Percentiles rank a stretch among this genome's conserved stretches.
Evolutionary conservation across 2,113 vertebrate species (phyloP).

Genomic region (Lamprologus callipterus): DNA sequence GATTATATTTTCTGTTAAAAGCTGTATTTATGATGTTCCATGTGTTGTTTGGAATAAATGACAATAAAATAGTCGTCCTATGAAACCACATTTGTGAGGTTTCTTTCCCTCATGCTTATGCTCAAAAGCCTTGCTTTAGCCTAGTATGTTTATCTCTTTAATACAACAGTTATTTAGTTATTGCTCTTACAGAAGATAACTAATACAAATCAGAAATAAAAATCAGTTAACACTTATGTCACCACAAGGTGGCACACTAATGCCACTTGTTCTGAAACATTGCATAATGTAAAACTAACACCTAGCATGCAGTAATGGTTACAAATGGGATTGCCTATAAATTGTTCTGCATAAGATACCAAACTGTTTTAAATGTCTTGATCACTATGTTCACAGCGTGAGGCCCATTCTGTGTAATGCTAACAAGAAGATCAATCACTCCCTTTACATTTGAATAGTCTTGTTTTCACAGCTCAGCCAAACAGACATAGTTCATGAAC

Average conservation of each 20-base stretch:
- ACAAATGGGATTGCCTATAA: not conserved
- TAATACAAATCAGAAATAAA: not conserved
- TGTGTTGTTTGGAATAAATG: slow-evolving; percentile 14
- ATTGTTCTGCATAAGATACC: not conserved
- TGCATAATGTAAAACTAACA: not conserved
- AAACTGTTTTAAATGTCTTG: not conserved
- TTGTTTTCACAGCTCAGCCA: not conserved
- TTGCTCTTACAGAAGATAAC: not conserved
- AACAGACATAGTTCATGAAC: not conserved
- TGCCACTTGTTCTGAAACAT: not conserved
- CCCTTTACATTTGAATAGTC: slow-evolving; percentile 33
- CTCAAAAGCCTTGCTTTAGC: not conserved
- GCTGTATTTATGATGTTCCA: slow-evolving; percentile 60
- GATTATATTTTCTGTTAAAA: slow-evolving; percentile 53
- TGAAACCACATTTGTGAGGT: not conserved
- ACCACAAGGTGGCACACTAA: slow-evolving; percentile 8
- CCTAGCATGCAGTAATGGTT: not conserved
- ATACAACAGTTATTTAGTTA: not conserved
- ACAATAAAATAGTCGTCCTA: slow-evolving; percentile 36
- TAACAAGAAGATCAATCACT: slow-evolving; percentile 40
- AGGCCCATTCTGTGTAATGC: not conserved
- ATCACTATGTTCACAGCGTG: not conserved
- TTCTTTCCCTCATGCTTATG: not conserved
- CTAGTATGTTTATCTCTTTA: not conserved
- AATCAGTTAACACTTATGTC: not conserved